Evolutionary conservation across 92 coral and sea anemone species (phyloP), one percentile per base, ranked within the genome.

Genomic region (Porites divaricata): DNA sequence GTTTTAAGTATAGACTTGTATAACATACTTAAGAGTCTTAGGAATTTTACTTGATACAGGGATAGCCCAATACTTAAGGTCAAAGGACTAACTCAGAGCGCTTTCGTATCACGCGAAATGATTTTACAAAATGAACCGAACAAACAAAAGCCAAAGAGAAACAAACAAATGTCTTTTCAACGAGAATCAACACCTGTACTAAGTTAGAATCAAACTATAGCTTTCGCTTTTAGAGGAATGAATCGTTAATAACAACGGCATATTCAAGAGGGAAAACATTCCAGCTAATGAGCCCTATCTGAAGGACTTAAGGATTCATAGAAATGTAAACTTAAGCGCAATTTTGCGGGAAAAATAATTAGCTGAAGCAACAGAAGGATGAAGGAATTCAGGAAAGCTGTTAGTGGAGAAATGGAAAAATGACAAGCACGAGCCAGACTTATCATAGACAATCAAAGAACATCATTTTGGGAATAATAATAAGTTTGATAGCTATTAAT

Each of bases 391-490:
- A 25, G 19, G 19, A 51, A 10, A 11, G 59, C 14, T n/a, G 48
- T 23, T 1, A 68, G 28, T 41, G 20, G 51, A 72, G 35, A 54
- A 54, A n/a, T 56, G 51, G 7, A 59, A 76, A 48, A 11, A 71
- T 82, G 73, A 62, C 61, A 82, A 71, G 72, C 68, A 82, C 62
- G 86, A 82, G 26, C 23, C 24, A 22, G 15, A 9, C 21, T 82
- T 73, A 82, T 72, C 79, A 17, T 62, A 51, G 6, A 24, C 48
- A 80, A 73, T 62, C 79, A 72, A 72, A 72, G 72, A 52, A 48
- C 79, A 65, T 12, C 41, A 19, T 25, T 24, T 82, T 63, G 72
- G 73, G 59, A 45, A 63, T 8, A 59, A 61, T 50, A 67, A 62
- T 74, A 53, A 11, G 50, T 80, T 54, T 56, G 76, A 80, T 56